Base-by-base conservation (phyloP, 1,140 invertebrate genomes). In the Trichonephila clavipes region DNA sequence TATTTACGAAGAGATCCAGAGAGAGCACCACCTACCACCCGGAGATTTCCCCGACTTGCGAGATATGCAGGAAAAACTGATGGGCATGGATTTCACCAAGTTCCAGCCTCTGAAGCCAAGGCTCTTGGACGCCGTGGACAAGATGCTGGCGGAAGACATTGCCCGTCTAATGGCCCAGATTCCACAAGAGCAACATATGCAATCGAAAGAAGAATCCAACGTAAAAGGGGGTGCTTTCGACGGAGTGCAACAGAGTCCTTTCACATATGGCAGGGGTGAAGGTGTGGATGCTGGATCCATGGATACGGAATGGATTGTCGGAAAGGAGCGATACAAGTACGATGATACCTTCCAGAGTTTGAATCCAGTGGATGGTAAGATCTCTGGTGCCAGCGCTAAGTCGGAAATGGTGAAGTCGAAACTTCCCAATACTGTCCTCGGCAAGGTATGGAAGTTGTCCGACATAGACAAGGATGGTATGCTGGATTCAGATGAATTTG, bases 351-450 rank as follows among this genome's bases (percentile, higher is more conserved):
- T 99, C 96, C 96, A 98, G 88, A 97, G 96, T 77, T 97, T 99
- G 44, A 97, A 97, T 94, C 99, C 99, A 61, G 96, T 97, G 92
- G 98, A 99, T 96, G 99, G 99, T 90, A 99, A 99, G 96, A 97
- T 99, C 93, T 98, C 98, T 72, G 99, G 99, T 94, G 97, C 98
- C 95, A 97, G 98, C 98, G 95, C 95, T 14, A 95, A 95, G 66
- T 58, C 89, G n/a, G 98, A 99, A 96, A 99, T 99, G 98, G 97
- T 99, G 66, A 99, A 99, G 96, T 99, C 99, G 1, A 99, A 99
- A 96, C 96, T 99, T 94, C 99, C 99, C 1, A 99, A 99, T 96
- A 98, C 97, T 28, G 98, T 99, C 51, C 97, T 99, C 92, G 98
- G 98, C 89, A 99, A 99, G 95, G 98, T 99, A 95, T 99, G 99